phyloP scores from a whole-genome alignment of 2,888 invertebrate species.

The Hypselothyrea guttata region DNA sequence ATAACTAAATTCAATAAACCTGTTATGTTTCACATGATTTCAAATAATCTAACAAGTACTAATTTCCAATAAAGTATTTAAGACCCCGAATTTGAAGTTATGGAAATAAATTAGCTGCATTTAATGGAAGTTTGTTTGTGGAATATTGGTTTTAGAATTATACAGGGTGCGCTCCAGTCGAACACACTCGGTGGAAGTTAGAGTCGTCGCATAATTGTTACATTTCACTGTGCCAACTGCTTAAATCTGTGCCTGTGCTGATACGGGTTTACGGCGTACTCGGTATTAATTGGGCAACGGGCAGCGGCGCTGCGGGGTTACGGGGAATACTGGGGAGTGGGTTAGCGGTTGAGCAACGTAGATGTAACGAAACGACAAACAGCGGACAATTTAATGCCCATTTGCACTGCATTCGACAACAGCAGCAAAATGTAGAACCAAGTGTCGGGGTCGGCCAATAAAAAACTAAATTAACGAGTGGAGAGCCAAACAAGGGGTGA shows the following conservation, averaged over 20 bases:
- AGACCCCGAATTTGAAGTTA: too few relatives aligned
- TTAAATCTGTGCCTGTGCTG: slow-evolving; percentile 18
- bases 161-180: background rate
- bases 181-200: too few relatives aligned
- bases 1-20: too few relatives aligned
- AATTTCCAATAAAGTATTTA: too few relatives aligned
- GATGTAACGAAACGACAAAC: slow-evolving; percentile 68
- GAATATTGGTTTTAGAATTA: too few relatives aligned
- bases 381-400: slow-evolving; percentile 70
- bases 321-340: background rate
- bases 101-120: too few relatives aligned
- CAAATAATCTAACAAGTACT: too few relatives aligned
- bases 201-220: background rate
- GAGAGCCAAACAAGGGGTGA: slow-evolving; percentile 20
- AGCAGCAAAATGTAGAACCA: slow-evolving; percentile 55
- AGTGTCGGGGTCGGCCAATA: slow-evolving; percentile 58
- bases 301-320: background rate
- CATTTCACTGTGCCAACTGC: slow-evolving; percentile 15
- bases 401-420: slow-evolving; percentile 71
- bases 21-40: too few relatives aligned
- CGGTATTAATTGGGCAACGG: slow-evolving; percentile 48
- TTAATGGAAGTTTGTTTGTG: too few relatives aligned
- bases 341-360: slow-evolving; percentile 44
- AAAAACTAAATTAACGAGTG: slow-evolving; percentile 54
- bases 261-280: slow-evolving; percentile 2